Evolutionary conservation across 2,888 invertebrate species (phyloP).

Genomic region (Ethmia dodecea): DNA sequence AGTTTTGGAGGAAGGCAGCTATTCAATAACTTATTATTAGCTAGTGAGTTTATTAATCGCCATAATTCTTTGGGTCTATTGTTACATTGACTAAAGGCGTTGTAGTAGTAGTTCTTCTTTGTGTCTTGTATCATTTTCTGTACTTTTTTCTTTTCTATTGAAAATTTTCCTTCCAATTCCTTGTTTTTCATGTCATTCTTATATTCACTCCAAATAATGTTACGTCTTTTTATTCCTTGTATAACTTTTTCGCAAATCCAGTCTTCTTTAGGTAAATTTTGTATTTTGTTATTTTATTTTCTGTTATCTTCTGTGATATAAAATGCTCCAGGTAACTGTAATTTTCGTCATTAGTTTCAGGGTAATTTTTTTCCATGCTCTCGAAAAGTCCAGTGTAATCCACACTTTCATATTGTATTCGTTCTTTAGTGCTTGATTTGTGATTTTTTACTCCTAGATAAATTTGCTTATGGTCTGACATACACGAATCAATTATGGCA

Average conservation of each 20-base stretch:
- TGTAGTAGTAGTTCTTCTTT: conserved; percentile 14
- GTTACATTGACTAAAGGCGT: conserved; percentile 12
- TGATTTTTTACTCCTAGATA: conserved; percentile 6
- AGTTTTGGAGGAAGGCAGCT: conserved; percentile 13
- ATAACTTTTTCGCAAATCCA: conserved; percentile 23
- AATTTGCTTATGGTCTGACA: conserved; percentile 13
- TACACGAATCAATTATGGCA: conserved; percentile 7
- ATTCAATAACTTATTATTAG: conserved; percentile 15
- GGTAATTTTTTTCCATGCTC: not conserved
- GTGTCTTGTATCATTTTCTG: conserved; percentile 4
- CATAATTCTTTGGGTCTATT: conserved; percentile 21
- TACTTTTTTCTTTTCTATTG: conserved; percentile 8
- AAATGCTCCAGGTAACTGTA: not conserved
- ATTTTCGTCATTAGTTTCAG: not conserved
- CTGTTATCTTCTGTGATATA: conserved; percentile 6
- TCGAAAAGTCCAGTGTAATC: conserved; percentile 6
- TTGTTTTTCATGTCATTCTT: conserved; percentile 14
- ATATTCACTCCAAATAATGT: conserved; percentile 15
- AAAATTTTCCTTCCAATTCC: conserved; percentile 8
- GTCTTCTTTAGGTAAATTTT: conserved; percentile 16
- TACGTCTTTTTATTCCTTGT: conserved; percentile 18
- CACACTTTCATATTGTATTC: conserved; percentile 1
- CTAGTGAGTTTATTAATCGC: conserved; percentile 18
- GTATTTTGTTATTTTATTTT: conserved; percentile 14
- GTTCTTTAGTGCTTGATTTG: not conserved